A percentile compares a stretch with the other conserved stretches of the same genome.
Conservation (phyloP, 2,888 invertebrate genomes). For the Loripinus fragilis region DNA sequence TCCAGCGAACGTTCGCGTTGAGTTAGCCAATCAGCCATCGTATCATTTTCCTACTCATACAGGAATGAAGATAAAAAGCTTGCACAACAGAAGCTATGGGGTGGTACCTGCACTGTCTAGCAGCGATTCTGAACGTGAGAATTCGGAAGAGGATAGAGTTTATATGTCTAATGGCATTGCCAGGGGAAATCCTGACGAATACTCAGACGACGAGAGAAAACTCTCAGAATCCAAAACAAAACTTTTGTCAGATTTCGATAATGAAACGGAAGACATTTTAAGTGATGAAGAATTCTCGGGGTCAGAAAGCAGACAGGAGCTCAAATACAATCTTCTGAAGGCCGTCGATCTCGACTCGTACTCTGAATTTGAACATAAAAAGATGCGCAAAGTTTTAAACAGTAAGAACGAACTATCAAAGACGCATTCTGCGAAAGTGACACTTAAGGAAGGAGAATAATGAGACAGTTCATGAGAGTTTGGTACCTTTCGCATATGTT, state of each 20-base stretch:
- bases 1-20: conserved; percentile 39
- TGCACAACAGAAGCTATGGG: background rate
- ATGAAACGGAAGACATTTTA: background rate
- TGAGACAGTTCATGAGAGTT: too few species aligned
- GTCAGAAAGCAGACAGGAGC: background rate
- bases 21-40: background rate
- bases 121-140: background rate
- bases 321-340: conserved; percentile 48
- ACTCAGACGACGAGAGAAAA: background rate
- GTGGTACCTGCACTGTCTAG: background rate
- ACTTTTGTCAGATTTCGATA: background rate
- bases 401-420: background rate
- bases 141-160: background rate
- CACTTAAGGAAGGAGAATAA: conserved; percentile 1
- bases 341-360: conserved; percentile 50
- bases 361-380: conserved; percentile 53
- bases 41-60: background rate
- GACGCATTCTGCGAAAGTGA: background rate
- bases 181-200: background rate
- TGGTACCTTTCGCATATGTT: too few species aligned
- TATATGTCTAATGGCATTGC: too few species aligned
- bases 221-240: background rate
- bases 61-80: conserved; percentile 1
- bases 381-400: conserved; percentile 25
- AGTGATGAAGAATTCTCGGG: background rate